Base-by-base conservation (phyloP, 1,140 invertebrate species). In the Globodera rostochiensis region DNA sequence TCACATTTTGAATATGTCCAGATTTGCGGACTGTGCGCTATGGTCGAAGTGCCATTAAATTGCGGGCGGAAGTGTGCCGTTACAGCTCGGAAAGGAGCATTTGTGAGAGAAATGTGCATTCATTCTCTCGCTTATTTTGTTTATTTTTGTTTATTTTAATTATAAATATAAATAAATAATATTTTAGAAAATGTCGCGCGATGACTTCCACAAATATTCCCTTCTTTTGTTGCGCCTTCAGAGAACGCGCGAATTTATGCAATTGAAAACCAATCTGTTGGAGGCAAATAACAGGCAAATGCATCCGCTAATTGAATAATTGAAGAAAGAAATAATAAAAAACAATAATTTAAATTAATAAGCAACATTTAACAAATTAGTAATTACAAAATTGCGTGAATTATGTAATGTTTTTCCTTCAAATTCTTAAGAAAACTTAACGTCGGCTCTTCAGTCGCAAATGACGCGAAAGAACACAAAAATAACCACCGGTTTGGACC, bases 161-260 rank as follows among this genome's bases (percentile, higher is more conserved):
- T 19, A 2, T 11, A 60, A 60, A 60, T 60, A 60, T 11, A 50
- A 15, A 60, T 78, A 57, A 84, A 74, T 74, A 53, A 25, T 71
- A 79, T 25, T 25, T 85, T 36, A 84, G 83, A 85, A 70, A 80
- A 84, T 84, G 82, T 71, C 83, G n/a, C 19, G 64, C 19, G 83
- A 84, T 67, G 83, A 84, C 47, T 71, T 49, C 21, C 77, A 78
- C 50, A 60, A 75, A 57, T 84, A 84, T 67, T 80, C 82, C n/a
- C 78, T 84, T 19, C 67, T 84, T 15, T 73, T 84, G 19, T 53
- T 79, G 6, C 70, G 83, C 36, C 74, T 84, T 19, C 69, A 73
- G n/a, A 73, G 83, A 50, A 85, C 83, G 60, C 67, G 74, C 71
- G 81, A 80, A 50, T 81, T 77, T 81, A 47, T 81, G 21, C 76